Evolutionary conservation across 2,888 invertebrate genomes (phyloP).

Genomic region (Orthonychiurus folsomi): DNA sequence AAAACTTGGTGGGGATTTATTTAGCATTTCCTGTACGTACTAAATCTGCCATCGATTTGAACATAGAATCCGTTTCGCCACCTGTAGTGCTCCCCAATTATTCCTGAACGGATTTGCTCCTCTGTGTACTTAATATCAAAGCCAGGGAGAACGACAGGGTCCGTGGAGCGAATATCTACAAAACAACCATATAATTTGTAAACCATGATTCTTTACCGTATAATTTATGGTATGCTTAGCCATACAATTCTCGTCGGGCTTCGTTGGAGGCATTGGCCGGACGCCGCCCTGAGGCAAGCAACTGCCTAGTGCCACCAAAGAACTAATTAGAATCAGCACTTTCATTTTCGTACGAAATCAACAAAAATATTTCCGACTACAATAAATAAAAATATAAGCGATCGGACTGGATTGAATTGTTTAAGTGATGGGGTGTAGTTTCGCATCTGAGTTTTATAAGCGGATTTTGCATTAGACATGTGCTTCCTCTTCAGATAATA

Average conservation of each 20-base stretch:
- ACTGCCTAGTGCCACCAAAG: neutral
- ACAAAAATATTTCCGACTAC: too few relatives aligned
- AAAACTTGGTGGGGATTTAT: neutral
- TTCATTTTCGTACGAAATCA: neutral
- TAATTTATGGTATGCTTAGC: too few relatives aligned
- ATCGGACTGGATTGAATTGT: too few relatives aligned
- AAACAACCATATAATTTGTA: too few relatives aligned
- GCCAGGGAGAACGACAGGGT: neutral
- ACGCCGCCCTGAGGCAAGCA: neutral
- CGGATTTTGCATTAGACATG: too few relatives aligned
- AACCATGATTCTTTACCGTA: too few relatives aligned
- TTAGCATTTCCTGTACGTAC: neutral
- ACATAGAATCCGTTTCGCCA: slow-evolving; percentile 10
- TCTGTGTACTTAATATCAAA: slow-evolving; percentile 3
- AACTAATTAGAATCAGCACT: neutral
- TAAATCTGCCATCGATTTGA: slow-evolving; percentile 2
- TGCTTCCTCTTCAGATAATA: too few relatives aligned
- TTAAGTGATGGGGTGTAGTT: too few relatives aligned
- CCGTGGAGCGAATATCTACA: neutral
- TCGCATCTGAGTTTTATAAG: too few relatives aligned
- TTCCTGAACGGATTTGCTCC: slow-evolving; percentile 7
- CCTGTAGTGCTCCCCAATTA: neutral
- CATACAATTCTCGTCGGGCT: too few relatives aligned
- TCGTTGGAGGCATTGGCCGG: too few relatives aligned
- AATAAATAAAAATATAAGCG: too few relatives aligned